phyloP scores from a whole-genome alignment of 2,888 invertebrate genomes.

The Rotaria magnacalcarata region DNA sequence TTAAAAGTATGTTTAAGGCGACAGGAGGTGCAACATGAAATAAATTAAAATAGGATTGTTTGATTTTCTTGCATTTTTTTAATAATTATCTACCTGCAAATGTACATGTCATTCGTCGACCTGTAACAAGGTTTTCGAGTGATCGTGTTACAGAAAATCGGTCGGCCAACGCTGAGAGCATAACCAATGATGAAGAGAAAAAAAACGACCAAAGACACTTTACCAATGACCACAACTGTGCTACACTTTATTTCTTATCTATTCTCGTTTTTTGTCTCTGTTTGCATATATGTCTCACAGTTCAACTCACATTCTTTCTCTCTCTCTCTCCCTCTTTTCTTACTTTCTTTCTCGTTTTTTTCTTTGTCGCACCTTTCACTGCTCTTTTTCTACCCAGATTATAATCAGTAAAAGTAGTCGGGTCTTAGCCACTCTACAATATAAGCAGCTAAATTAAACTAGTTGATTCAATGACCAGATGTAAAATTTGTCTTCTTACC shows the following conservation, averaged over 20 bases:
- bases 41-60: too few relatives aligned
- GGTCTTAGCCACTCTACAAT: background rate
- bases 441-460: background rate
- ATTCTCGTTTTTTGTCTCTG: background rate
- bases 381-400: background rate
- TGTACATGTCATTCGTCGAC: background rate
- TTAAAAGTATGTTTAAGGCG: background rate
- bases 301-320: background rate
- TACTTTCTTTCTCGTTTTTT: background rate
- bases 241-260: slow-evolving; percentile 22
- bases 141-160: background rate
- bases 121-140: background rate
- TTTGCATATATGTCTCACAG: slow-evolving; percentile 24
- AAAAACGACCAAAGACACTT: background rate
- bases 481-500: background rate
- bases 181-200: background rate
- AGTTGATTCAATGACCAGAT: background rate
- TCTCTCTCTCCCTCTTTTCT: background rate
- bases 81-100: background rate
- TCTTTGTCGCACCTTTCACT: background rate
- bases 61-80: background rate
- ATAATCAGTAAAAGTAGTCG: slow-evolving; percentile 9
- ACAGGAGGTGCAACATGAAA: too few relatives aligned
- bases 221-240: background rate
- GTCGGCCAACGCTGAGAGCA: background rate